Conservation (phyloP, 2,797 vertebrate species). For the Scyliorhinus canicula region DNA sequence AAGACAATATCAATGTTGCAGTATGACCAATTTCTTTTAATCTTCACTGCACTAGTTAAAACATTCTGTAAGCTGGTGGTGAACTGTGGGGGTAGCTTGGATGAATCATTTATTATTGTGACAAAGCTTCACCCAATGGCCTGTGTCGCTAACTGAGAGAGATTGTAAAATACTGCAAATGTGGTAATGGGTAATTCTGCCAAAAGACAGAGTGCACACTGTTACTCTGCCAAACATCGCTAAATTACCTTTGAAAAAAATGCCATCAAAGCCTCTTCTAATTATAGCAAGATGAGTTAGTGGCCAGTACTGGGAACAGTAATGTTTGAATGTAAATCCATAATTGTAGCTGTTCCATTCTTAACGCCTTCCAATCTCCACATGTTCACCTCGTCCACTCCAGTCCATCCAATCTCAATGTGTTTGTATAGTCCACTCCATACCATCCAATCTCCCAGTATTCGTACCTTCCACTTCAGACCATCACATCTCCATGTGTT, state of each 20-base stretch:
- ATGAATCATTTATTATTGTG: neutral
- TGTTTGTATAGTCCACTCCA: too few species aligned
- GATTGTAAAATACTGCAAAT: neutral
- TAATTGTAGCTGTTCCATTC: neutral
- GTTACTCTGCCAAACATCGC: neutral
- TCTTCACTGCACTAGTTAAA: neutral
- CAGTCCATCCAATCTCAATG: too few species aligned
- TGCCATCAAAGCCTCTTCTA: neutral
- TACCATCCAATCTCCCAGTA: too few species aligned
- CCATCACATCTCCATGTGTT: too few species aligned
- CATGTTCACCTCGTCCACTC: too few species aligned
- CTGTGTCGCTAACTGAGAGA: neutral
- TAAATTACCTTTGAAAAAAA: neutral
- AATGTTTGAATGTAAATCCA: neutral
- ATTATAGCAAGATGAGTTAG: neutral
- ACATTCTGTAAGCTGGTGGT: neutral
- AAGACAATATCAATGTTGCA: neutral
- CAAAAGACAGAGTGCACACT: neutral
- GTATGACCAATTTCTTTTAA: neutral
- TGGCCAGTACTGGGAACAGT: neutral
- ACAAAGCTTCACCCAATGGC: neutral
- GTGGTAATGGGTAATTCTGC: neutral
- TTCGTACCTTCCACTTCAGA: too few species aligned
- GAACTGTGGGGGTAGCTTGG: neutral
- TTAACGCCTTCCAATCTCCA: neutral